Evolutionary conservation across 2,888 invertebrate genomes (phyloP).

Genomic region (Ormyrus thymus): DNA sequence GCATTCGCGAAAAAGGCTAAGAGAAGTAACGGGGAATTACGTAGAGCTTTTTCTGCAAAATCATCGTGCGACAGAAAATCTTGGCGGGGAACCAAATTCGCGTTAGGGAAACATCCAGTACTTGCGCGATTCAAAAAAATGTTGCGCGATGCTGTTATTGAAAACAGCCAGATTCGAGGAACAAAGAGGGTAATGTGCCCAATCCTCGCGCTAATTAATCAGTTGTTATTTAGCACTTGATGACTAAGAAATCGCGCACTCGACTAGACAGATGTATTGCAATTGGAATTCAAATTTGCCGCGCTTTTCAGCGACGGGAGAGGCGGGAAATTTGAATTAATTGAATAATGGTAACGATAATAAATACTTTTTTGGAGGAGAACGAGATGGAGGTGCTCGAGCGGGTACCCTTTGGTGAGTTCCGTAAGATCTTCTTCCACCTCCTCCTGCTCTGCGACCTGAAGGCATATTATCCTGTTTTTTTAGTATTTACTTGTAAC

Average conservation of each 20-base stretch:
- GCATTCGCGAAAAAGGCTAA: background rate
- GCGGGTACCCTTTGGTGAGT: background rate
- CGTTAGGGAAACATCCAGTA: background rate
- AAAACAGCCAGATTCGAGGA: background rate
- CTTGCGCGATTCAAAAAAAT: conserved; percentile 31
- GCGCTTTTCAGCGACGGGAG: background rate
- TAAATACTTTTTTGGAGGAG: conserved; percentile 13
- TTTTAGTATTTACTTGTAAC: background rate
- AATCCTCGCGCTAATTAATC: background rate
- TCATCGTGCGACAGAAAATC: background rate
- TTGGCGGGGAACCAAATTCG: conserved; percentile 25
- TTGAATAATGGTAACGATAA: background rate
- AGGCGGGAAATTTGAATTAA: conserved; percentile 28
- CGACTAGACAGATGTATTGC: background rate
- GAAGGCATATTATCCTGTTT: conserved; percentile 17
- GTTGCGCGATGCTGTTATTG: conserved; percentile 20
- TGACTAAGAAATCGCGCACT: background rate
- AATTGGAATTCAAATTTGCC: conserved; percentile 25
- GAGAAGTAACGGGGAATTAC: background rate
- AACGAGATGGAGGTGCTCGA: background rate
- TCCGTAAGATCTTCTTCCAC: conserved; percentile 12
- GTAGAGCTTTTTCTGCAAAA: background rate
- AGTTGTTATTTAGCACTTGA: conserved; percentile 1
- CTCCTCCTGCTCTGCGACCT: conserved; percentile 7
- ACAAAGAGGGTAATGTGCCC: background rate